Base-by-base conservation (phyloP, 1,140 invertebrate genomes). In the Drosophila virilis region DNA sequence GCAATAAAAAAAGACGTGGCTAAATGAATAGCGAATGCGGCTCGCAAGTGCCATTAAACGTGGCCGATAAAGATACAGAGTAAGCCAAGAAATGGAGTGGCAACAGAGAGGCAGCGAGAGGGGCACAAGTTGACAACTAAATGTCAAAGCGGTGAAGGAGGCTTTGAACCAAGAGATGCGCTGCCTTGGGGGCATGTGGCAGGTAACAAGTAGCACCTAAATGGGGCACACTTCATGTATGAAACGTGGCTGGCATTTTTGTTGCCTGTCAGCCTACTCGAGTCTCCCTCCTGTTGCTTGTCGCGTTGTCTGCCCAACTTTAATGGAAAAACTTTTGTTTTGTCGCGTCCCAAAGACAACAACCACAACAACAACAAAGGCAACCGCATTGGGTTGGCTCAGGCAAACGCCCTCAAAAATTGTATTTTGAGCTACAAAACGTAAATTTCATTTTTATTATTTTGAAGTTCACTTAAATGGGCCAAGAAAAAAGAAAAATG, bases 271-370 rank as follows among this genome's bases (percentile, higher is more conserved):
- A 12, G 13, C 13, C 15, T 50, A 5, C n/a, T n/a, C n/a, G n/a
- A n/a, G n/a, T n/a, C n/a, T n/a, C n/a, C n/a, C n/a, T 7, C 13
- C 42, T 55, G 48, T 13, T 52, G 46, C 48, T 59, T 40, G 37
- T 59, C 52, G 40, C 71, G 45, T 66, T 71, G 72, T 78, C 72
- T 75, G 78, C 35, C 59, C 61, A 88, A 88, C 84, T 89, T 88
- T 88, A 88, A 88, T 88, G 84, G 83, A 89, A 88, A 88, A 88
- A 88, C 84, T 89, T 88, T 88, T 88, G 83, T 88, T 88, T 89
- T 88, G 83, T 77, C 73, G 84, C 76, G 67, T 66, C 68, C 80
- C 77, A 22, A 52, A 46, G 50, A 38, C 43, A 38, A 35, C 48
- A 70, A 45, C 57, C 59, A 17, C 17, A 17, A 17, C 17, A 17